phyloP scores from a whole-genome alignment of 2,888 invertebrate species.

The Stegophylla sp. region DNA sequence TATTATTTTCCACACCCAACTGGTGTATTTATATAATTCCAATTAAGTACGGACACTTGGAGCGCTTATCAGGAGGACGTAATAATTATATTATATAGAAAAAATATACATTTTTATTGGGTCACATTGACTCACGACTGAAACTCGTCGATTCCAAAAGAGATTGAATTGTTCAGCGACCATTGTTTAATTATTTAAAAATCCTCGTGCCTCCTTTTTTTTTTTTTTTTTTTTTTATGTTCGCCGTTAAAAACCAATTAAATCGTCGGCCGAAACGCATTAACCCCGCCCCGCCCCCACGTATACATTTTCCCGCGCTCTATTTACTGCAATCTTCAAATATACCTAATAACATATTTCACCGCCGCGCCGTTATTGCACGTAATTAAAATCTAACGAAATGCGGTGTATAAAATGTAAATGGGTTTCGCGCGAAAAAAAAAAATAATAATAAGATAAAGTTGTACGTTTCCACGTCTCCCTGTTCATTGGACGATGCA shows the following conservation, averaged over 20 bases:
- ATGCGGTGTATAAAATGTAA: background rate
- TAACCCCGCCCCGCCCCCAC: background rate
- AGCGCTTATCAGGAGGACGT: background rate
- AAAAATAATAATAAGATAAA: background rate
- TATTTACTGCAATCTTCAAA: constrained; percentile 1
- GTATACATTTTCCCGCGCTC: background rate
- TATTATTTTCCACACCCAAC: no score
- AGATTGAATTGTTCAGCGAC: constrained; percentile 25
- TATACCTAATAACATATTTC: no score
- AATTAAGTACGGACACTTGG: constrained; percentile 25
- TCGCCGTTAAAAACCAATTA: constrained; percentile 30
- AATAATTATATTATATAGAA: background rate
- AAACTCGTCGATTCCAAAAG: background rate
- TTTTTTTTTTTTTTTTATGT: background rate
- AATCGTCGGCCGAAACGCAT: background rate
- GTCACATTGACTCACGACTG: background rate
- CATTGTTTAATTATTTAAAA: constrained; percentile 35
- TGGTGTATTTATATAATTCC: constrained; percentile 7
- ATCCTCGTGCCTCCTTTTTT: constrained; percentile 23
- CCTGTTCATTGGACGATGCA: no score
- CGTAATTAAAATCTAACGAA: background rate
- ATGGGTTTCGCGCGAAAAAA: background rate
- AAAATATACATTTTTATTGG: background rate
- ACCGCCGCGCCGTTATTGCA: no score
- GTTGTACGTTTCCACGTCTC: no score